These are phyloP conservation scores for Apeltes quadracus DNA, from an alignment of 2,113 vertebrate species.

Conservation along the genomic window DNA sequence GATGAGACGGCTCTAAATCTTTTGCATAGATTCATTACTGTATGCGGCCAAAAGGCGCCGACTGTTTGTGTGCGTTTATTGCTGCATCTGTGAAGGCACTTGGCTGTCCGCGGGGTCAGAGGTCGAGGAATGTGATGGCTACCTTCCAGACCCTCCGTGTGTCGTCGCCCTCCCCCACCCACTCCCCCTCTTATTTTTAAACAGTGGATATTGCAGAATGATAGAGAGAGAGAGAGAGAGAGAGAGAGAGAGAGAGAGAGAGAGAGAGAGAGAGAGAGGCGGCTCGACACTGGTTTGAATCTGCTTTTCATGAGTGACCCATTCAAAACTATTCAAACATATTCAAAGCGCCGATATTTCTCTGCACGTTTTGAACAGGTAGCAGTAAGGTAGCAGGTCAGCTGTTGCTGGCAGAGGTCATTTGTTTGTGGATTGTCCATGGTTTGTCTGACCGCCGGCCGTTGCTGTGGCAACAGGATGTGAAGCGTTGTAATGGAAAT, in stretches of 20 bases:
- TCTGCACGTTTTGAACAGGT: slow-evolving; percentile 37
- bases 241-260: background rate
- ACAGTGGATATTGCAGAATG: slow-evolving; percentile 17
- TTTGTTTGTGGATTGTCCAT: slow-evolving; percentile 59
- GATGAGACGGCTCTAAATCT: slow-evolving; percentile 40
- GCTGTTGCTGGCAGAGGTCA: slow-evolving; percentile 42
- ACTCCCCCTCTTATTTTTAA: slow-evolving; percentile 15
- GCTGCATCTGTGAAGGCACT: slow-evolving; percentile 42
- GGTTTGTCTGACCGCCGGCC: slow-evolving; percentile 38
- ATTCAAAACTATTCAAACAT: slow-evolving; percentile 70
- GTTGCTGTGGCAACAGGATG: slow-evolving; percentile 58
- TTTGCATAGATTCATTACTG: slow-evolving; percentile 29
- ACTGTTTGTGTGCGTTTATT: slow-evolving; percentile 27
- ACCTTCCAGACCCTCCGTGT: slow-evolving; percentile 31
- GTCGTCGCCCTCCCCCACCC: background rate
- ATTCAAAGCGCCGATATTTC: slow-evolving; percentile 65
- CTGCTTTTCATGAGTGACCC: slow-evolving; percentile 67
- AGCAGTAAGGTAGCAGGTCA: slow-evolving; percentile 46
- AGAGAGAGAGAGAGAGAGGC: slow-evolving; percentile 11
- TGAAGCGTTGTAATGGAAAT: slow-evolving; percentile 30
- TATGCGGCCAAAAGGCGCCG: slow-evolving; percentile 11
- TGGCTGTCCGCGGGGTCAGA: slow-evolving; percentile 47
- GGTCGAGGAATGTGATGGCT: slow-evolving; percentile 52
- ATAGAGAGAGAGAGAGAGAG: background rate
- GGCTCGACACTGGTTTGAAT: slow-evolving; percentile 61